A percentile compares a stretch with the other conserved stretches of the same genome.
phyloP scores from a whole-genome alignment of 1,140 invertebrate genomes.

The Homalodisca vitripennis region DNA sequence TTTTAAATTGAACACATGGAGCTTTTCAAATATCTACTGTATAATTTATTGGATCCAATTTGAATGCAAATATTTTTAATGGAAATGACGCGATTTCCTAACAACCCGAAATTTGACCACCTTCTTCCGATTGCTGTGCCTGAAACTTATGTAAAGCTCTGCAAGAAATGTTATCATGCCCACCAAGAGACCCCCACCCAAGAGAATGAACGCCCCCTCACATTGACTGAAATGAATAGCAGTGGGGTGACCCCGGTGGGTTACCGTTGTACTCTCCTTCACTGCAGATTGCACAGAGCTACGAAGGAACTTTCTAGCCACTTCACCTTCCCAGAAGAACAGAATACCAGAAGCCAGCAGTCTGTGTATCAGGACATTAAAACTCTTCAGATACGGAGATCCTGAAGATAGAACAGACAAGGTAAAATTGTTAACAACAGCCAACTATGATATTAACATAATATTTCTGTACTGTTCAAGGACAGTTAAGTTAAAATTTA shows the following conservation, averaged over 20 bases:
- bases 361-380: conserved; percentile 32
- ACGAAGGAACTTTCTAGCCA: conserved; percentile 31
- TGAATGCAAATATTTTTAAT: no score
- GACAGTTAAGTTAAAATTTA: no score
- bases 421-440: no score
- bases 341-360: conserved; percentile 30
- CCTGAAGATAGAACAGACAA: no score
- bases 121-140: not conserved
- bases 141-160: not conserved
- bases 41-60: no score
- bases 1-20: no score
- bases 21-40: no score
- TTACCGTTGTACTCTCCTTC: conserved; percentile 5
- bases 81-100: no score
- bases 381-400: conserved; percentile 32
- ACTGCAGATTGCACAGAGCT: conserved; percentile 20
- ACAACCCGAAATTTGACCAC: not conserved
- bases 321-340: conserved; percentile 38
- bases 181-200: not conserved
- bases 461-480: no score
- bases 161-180: not conserved
- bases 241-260: not conserved
- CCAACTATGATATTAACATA: no score
- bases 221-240: not conserved
- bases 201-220: conserved; percentile 17